phyloP scores from a whole-genome alignment of 2,797 vertebrate species.

The Furcifer pardalis region DNA sequence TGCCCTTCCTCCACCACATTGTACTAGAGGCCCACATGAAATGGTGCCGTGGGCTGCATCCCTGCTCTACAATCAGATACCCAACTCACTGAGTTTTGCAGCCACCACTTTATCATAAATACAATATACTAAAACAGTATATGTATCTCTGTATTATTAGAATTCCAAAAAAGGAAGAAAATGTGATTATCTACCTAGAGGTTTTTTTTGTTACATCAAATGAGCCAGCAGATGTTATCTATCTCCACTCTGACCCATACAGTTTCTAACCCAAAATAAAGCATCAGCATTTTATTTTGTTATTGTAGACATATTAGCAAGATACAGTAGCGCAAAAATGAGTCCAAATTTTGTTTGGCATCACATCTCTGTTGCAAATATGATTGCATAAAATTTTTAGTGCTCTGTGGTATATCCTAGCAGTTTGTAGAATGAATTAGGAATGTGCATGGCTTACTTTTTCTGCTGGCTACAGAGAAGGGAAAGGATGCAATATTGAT shows the following conservation, averaged over 20 bases:
- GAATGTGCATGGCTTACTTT: conserved; percentile 60
- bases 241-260: conserved; percentile 31
- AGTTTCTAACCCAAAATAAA: conserved; percentile 52
- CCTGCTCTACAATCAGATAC: too few relatives aligned
- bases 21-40: too few relatives aligned
- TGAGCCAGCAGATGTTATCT: conserved; percentile 16
- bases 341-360: conserved; percentile 53
- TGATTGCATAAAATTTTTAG: conserved; percentile 52
- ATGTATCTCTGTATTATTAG: too few relatives aligned
- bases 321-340: conserved; percentile 37
- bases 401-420: conserved; percentile 47
- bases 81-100: too few relatives aligned
- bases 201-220: conserved; percentile 40
- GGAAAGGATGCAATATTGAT: conserved; percentile 71
- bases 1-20: too few relatives aligned
- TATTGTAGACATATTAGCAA: conserved; percentile 55
- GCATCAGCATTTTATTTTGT: too few relatives aligned
- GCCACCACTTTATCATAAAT: too few relatives aligned
- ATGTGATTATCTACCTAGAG: neutral
- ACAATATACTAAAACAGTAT: too few relatives aligned
- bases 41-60: too few relatives aligned
- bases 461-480: conserved; percentile 44
- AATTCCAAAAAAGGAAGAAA: neutral
- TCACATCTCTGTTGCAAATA: conserved; percentile 37
- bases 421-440: conserved; percentile 53